phyloP scores from a whole-genome alignment of 2,888 invertebrate genomes.

The Xanthorhoe spadicearia region DNA sequence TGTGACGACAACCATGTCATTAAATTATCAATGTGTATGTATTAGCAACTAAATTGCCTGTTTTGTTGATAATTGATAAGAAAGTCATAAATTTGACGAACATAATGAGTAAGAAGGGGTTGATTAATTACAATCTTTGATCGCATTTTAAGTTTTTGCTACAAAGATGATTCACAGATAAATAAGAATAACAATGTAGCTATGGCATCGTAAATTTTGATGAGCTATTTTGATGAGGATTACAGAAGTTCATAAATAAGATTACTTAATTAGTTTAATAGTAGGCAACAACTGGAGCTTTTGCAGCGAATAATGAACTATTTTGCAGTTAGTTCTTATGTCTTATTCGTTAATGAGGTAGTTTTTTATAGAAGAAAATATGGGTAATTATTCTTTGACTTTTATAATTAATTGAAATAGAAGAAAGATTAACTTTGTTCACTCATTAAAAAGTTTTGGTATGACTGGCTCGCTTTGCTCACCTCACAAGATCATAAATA shows the following conservation, averaged over 20 bases:
- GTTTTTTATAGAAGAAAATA: no score
- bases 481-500: not conserved
- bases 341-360: no score
- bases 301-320: not conserved
- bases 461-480: constrained; percentile 7
- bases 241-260: constrained; percentile 14
- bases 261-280: constrained; percentile 12
- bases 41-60: constrained; percentile 40
- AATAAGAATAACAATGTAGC: constrained; percentile 14
- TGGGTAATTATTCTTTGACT: no score
- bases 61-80: constrained; percentile 32
- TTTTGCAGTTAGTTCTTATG: not conserved
- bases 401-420: no score
- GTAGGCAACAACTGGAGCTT: constrained; percentile 1
- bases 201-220: constrained; percentile 16
- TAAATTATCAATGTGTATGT: constrained; percentile 35
- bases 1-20: constrained; percentile 37
- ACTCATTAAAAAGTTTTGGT: no score
- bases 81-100: constrained; percentile 25
- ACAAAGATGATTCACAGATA: constrained; percentile 6
- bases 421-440: not conserved
- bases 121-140: constrained; percentile 18
- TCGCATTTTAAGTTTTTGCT: constrained; percentile 18
- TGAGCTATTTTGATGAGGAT: constrained; percentile 11
- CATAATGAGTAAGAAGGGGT: constrained; percentile 24